Conservation (phyloP, 35 echinoderm and acorn worm genomes). For the Heliocidaris erythrogramma region DNA sequence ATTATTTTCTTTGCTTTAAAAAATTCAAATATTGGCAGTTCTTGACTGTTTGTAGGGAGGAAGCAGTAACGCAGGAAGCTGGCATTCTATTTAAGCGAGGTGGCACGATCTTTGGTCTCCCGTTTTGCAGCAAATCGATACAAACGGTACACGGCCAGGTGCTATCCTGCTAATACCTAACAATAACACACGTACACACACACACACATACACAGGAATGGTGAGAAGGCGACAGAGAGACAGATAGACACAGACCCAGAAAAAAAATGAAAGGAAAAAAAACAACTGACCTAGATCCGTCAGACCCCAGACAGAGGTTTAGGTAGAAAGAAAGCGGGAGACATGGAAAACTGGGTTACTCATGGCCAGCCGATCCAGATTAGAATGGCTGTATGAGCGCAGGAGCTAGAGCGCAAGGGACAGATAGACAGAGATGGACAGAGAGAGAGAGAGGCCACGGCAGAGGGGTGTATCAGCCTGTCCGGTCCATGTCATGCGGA, state of each 20-base stretch:
- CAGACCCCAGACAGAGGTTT: constrained; percentile 8
- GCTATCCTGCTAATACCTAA: neutral
- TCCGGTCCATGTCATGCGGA: neutral
- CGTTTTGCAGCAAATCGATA: neutral
- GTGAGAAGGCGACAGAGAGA: neutral
- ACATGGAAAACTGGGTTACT: neutral
- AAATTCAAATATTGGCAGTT: no score
- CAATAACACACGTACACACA: neutral
- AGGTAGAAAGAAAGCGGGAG: neutral
- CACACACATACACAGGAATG: neutral
- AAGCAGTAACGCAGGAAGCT: neutral
- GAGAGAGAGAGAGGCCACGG: neutral
- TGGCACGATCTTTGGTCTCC: neutral
- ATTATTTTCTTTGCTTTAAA: neutral
- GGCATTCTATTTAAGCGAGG: neutral
- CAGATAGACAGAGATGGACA: neutral
- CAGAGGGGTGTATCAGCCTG: neutral
- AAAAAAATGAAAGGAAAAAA: neutral
- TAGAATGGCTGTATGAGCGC: neutral
- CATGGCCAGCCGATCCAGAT: neutral
- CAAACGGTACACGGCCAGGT: neutral
- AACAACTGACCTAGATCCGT: neutral
- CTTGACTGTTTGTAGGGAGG: no score
- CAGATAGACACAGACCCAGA: neutral
- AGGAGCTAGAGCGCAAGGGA: neutral